phyloP scores from a whole-genome alignment of 2,113 vertebrate genomes.

The Brachypodius melanocephalos region DNA sequence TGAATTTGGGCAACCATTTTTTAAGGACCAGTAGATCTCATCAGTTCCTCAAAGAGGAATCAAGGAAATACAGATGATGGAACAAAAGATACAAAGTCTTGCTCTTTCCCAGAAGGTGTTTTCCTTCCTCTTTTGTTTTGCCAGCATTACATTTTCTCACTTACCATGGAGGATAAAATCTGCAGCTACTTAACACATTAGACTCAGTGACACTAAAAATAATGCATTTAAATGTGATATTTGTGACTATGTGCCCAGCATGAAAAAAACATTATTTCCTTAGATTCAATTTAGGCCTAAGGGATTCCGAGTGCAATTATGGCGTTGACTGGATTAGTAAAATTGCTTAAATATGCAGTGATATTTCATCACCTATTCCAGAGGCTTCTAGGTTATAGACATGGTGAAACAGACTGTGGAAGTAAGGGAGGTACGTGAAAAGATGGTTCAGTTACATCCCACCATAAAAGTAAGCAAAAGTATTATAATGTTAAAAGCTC shows the following conservation, averaged over 20 bases:
- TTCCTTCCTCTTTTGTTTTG: conserved; percentile 20
- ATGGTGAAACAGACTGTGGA: not conserved
- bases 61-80: not conserved
- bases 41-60: not conserved
- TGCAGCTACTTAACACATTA: not conserved
- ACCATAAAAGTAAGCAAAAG: not conserved
- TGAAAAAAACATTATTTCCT: not conserved
- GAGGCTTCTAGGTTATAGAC: not conserved
- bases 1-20: not conserved
- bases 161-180: not conserved
- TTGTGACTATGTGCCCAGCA: not conserved
- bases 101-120: not conserved
- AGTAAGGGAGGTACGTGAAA: not conserved
- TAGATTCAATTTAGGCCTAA: not conserved
- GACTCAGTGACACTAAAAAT: not conserved
- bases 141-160: not conserved
- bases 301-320: not conserved
- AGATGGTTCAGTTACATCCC: not conserved
- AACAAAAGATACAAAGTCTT: not conserved
- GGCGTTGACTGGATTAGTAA: not conserved
- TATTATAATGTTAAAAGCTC: not conserved
- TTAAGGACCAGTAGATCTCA: not conserved
- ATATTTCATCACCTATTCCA: not conserved
- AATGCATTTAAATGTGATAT: conserved; percentile 52
- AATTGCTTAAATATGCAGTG: not conserved